Evolutionary conservation across 2,888 invertebrate genomes (phyloP), one percentile per base, ranked within the genome.

Genomic region (Brachynemurus nebulosus): DNA sequence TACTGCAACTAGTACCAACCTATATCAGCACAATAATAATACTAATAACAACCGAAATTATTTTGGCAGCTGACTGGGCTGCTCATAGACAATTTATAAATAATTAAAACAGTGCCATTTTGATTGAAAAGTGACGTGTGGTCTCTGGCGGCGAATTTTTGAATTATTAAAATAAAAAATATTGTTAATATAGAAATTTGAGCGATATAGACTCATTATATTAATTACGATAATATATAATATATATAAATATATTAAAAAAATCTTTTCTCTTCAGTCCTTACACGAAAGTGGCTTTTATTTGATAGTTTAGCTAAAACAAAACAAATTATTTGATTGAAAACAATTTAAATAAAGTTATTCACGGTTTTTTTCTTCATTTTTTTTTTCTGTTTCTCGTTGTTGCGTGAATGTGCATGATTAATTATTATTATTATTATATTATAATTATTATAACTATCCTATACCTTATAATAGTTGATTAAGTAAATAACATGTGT

Each of bases 251-350:
- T 19, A 40, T 17, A 40, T 21, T 25, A 9, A 25, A 27, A 17
- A 40, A 40, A 19, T 30, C 27, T 40, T 40, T 30, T 27, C 27
- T 40, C 25, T 27, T 40, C 40, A 40, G 27, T 27, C 25, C 40
- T 40, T 20, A 27, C 25, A 27, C 18, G 27, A 40, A 40, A 40
- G 40, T 40, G 40, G 40, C 40, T 40, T 40, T 40, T 40, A 40
- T 40, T 40, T 40, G 16, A 17, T 40, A 40, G 40, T 27, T 40
- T 40, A 40, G 40, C 25, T n/a, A n/a, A n/a, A n/a, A n/a, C n/a
- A n/a, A n/a, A n/a, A n/a, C n/a, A 27, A 25, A 40, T 27, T 40
- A 27, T 40, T 27, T 40, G 40, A 40, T 40, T 40, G 27, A 37
- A 35, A 35, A 8, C 14, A 35, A 37, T 27, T 27, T 27, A 27